Conservation (phyloP, 2,888 invertebrate genomes). For the Onchidella celtica region DNA sequence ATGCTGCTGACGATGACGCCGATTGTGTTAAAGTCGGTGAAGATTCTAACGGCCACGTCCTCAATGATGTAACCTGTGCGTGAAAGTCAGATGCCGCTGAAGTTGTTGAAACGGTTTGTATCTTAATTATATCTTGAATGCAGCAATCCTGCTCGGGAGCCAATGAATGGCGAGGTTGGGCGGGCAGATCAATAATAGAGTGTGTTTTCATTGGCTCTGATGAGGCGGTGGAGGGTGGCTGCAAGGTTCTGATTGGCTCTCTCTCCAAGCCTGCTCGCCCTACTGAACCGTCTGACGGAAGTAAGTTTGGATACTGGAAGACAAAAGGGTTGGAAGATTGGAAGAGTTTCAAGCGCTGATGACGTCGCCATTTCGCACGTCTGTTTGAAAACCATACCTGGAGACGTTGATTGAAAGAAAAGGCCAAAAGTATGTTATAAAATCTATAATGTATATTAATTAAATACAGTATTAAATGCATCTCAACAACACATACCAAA, state of each 20-base stretch:
- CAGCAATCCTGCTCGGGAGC: not conserved
- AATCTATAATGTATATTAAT: not conserved
- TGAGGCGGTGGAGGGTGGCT: no score
- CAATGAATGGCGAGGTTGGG: not conserved
- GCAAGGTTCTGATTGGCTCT: no score
- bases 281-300: no score
- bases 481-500: no score
- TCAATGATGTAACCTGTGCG: no score
- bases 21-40: not conserved
- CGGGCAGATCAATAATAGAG: not conserved
- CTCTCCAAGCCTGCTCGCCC: no score
- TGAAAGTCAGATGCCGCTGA: no score
- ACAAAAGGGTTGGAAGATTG: conserved; percentile 62
- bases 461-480: no score
- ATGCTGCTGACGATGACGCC: not conserved
- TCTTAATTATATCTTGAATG: no score
- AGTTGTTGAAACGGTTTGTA: no score
- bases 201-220: not conserved
- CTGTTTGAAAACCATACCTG: conserved; percentile 76
- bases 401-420: not conserved
- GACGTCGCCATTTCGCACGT: conserved; percentile 73
- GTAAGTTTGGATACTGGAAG: conserved; percentile 45
- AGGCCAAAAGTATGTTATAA: not conserved
- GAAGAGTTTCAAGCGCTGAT: conserved; percentile 68
- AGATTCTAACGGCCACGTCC: no score